Conservation (phyloP, 2,797 vertebrate genomes). For the Macroramphosus scolopax region DNA sequence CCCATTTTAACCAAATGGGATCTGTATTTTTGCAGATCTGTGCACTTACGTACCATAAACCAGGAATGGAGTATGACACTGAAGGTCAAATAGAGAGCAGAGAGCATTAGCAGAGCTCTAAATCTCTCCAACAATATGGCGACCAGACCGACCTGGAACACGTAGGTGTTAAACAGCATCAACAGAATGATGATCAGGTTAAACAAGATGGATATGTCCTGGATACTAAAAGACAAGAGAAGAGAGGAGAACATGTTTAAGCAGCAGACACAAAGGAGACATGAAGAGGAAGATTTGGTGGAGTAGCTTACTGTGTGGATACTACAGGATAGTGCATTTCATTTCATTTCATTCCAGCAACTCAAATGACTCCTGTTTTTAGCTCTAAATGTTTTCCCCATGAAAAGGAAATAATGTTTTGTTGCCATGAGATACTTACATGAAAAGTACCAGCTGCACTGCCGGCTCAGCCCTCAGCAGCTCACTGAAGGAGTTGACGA, state of each 20-base stretch:
- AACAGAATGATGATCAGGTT: slow-evolving; percentile 92
- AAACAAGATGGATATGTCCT: slow-evolving; percentile 89
- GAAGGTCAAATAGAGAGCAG: slow-evolving; percentile 82
- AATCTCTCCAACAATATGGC: slow-evolving; percentile 87
- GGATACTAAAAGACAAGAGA: slow-evolving; percentile 72
- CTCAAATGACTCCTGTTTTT: too few species aligned
- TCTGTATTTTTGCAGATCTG: not conserved
- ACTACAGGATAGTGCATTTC: too few species aligned
- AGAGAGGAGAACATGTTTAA: not conserved
- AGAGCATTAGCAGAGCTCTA: slow-evolving; percentile 85
- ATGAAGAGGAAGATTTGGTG: not conserved
- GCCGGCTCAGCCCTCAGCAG: slow-evolving; percentile 83
- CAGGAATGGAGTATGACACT: slow-evolving; percentile 90
- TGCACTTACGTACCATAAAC: slow-evolving; percentile 79
- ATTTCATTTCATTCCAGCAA: too few species aligned
- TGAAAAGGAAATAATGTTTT: too few species aligned
- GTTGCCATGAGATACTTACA: slow-evolving; percentile 78
- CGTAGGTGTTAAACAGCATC: slow-evolving; percentile 96
- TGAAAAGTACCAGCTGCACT: slow-evolving; percentile 89
- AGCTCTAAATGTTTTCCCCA: too few species aligned
- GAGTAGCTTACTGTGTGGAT: too few species aligned
- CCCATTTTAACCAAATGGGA: too few species aligned
- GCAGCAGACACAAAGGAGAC: not conserved
- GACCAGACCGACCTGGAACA: slow-evolving; percentile 92
- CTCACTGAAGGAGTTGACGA: slow-evolving; percentile 93